phyloP scores from a whole-genome alignment of 1,140 invertebrate species.

The Dufourea novaeangliae region DNA sequence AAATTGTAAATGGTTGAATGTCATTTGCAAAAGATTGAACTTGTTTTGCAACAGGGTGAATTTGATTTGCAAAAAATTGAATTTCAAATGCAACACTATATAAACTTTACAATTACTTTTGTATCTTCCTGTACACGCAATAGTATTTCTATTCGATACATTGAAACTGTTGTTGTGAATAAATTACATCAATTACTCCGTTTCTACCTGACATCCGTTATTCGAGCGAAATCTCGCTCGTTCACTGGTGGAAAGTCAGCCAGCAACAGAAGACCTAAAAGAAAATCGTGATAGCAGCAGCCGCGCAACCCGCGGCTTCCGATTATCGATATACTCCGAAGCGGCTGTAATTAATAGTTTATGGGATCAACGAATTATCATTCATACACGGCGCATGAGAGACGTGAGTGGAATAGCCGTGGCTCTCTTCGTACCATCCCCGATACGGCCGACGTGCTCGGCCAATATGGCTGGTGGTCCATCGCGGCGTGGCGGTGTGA shows the following conservation, averaged over 20 bases:
- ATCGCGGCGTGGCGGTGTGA: conserved; percentile 15
- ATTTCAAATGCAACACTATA: too few species aligned
- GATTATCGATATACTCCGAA: not conserved
- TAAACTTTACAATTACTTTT: too few species aligned
- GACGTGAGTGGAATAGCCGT: conserved; percentile 17
- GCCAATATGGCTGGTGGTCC: not conserved
- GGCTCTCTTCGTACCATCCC: not conserved
- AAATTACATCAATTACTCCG: too few species aligned
- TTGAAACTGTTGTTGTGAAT: too few species aligned
- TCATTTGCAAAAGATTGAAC: too few species aligned
- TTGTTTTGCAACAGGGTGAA: too few species aligned
- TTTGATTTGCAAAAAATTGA: too few species aligned
- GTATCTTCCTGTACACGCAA: too few species aligned
- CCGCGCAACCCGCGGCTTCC: not conserved
- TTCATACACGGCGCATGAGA: conserved; percentile 10
- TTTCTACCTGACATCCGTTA: too few species aligned
- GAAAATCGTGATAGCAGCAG: conserved; percentile 2
- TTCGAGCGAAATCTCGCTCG: too few species aligned
- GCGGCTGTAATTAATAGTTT: conserved; percentile 38
- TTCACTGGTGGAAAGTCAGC: not conserved
- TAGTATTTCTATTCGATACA: too few species aligned
- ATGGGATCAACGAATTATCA: conserved; percentile 32
- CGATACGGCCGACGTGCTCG: conserved; percentile 1
- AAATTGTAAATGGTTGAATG: too few species aligned
- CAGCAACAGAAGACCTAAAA: not conserved